Evolutionary conservation across 2,797 vertebrate species (phyloP), one percentile per base, ranked within the genome.

Genomic region (Leucoraja ocellata): DNA sequence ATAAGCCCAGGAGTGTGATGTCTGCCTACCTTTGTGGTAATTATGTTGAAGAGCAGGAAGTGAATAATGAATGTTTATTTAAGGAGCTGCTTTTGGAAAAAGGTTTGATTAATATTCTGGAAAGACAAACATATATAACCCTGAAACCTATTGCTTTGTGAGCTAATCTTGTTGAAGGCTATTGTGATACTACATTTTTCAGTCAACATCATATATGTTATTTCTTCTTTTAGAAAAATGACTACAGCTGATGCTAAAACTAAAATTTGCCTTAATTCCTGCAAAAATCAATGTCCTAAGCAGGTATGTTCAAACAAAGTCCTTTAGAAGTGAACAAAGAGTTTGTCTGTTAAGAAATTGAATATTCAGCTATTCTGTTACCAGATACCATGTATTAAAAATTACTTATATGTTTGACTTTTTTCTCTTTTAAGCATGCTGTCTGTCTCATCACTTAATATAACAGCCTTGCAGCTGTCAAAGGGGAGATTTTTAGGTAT

Each of bases 241-340:
- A 96, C 96, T 0, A 77, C 94, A 94, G 96, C 96, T 94, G 95
- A 96, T 94, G 46, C 95, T 93, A 95, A 96, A 94, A 96, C 95
- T 94, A 97, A 96, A 94, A 96, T 96, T 23, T 94, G 95, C 1
- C 96, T 98, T 73, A 94, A 94, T 94, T 98, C 97, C 93, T 98
- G 97, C 94, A 97, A 96, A 96, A 98, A 98, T 95, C 97, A 98
- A 93, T 98, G 97, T 94, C 97, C 97, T 68, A 98, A 97, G 95
- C 97, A 97, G 97, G 97, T 98, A 95, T 95, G 94, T 25, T 16
- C 0, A 93, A 36, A 63, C 25, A 76, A 21, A 28, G 21, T 84
- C 6, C 39, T 58, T 76, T 25, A 54, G 39, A n/a, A 6, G 9
- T 54, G 4, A 76, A 54, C 58, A 25, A 46, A 73, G 23, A 23